Conservation (phyloP, 2,113 vertebrate species). For the human region GRCh38 chr5:138659001-138659500, state of each 20-base stretch:
- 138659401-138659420: background rate
- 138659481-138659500: background rate
- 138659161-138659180: conserved; percentile 56
- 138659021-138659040: conserved; percentile 47
- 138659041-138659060: conserved; percentile 50
- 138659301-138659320: background rate
- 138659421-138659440: background rate
- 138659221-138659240: background rate
- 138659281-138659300: background rate
- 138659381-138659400: background rate
- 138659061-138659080: conserved; percentile 75
- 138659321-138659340: background rate
- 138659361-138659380: background rate
- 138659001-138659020: conserved; percentile 70
- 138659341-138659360: background rate
- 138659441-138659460: background rate
- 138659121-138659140: conserved; percentile 78
- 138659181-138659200: conserved; percentile 60
- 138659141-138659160: conserved; percentile 70
- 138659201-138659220: background rate
- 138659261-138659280: background rate
- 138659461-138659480: background rate
- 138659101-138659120: conserved; percentile 79
- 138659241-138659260: background rate
- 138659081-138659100: conserved; percentile 75